phyloP scores from a whole-genome alignment of 2,797 vertebrate genomes.

The Myripristis jacobus region DNA sequence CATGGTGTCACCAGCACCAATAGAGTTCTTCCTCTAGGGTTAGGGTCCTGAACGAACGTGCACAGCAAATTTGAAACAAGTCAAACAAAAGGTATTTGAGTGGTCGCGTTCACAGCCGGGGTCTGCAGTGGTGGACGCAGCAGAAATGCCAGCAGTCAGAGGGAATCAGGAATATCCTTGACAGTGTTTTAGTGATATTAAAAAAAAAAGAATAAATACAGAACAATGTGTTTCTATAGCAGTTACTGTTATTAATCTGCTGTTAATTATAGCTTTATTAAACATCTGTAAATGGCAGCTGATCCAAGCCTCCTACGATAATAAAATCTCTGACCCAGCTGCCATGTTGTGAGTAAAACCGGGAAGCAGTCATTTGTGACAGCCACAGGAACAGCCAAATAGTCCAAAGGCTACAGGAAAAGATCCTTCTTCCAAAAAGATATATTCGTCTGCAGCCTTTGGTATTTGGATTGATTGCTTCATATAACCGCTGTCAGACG shows the following conservation, averaged over 20 bases:
- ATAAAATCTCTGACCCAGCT: not conserved
- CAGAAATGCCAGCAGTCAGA: too few species aligned
- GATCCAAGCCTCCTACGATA: not conserved
- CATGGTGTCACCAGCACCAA: too few species aligned
- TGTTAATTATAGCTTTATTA: not conserved
- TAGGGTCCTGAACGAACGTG: too few species aligned
- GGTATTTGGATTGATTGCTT: slow-evolving; percentile 28
- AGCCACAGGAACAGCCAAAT: slow-evolving; percentile 19
- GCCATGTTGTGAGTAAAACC: slow-evolving; percentile 7
- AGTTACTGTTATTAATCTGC: not conserved
- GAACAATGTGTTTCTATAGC: too few species aligned
- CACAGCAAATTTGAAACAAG: too few species aligned
- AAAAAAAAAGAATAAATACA: too few species aligned
- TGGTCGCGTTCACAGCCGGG: too few species aligned
- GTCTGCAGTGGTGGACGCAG: too few species aligned
- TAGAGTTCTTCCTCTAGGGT: too few species aligned
- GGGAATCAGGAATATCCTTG: too few species aligned
- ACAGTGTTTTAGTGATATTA: too few species aligned
- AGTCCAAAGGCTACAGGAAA: not conserved
- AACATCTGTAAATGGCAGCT: not conserved
- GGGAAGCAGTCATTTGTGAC: not conserved
- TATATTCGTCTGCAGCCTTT: slow-evolving; percentile 14
- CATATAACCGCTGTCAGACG: slow-evolving; percentile 9
- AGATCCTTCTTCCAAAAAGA: not conserved
- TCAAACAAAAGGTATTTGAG: too few species aligned